A percentile compares a stretch with the other conserved stretches of the same genome.
phyloP scores from a whole-genome alignment of 2,888 invertebrate genomes.

The Tolmerus cingulatus region DNA sequence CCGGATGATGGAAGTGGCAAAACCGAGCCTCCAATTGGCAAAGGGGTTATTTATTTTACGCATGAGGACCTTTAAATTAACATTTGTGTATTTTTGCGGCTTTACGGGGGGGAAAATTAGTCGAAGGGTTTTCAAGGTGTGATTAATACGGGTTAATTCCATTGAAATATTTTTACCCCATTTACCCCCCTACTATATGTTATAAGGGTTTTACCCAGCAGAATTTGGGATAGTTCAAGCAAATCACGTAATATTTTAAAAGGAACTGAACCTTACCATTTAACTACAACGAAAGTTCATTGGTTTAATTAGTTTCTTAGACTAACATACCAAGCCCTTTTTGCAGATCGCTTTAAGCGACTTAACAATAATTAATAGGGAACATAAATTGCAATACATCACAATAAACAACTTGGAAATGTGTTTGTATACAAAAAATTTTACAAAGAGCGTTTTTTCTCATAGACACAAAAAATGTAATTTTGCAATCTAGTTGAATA shows the following conservation, averaged over 20 bases:
- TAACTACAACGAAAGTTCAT: not conserved
- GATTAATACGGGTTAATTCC: not conserved
- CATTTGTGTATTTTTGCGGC: constrained; percentile 18
- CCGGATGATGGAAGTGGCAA: not conserved
- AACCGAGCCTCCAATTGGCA: not conserved
- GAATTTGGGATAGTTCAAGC: not conserved
- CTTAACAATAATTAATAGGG: not conserved
- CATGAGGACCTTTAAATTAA: constrained; percentile 19
- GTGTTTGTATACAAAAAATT: not conserved
- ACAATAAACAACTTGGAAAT: not conserved
- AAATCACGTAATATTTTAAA: not conserved
- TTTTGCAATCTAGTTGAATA: too few species aligned
- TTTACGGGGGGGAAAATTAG: not conserved
- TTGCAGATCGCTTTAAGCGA: not conserved
- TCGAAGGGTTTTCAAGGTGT: not conserved
- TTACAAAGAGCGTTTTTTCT: not conserved
- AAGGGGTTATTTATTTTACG: constrained; percentile 17
- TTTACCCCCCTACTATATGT: not conserved
- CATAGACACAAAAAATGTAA: too few species aligned
- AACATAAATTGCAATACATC: not conserved
- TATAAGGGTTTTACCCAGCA: not conserved
- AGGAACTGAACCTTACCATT: not conserved
- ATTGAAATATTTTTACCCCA: not conserved
- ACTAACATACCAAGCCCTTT: not conserved
- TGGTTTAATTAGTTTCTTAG: not conserved